Evolutionary conservation across 2,888 invertebrate species (phyloP), one percentile per base, ranked within the genome.

Genomic region (Pteria penguin): DNA sequence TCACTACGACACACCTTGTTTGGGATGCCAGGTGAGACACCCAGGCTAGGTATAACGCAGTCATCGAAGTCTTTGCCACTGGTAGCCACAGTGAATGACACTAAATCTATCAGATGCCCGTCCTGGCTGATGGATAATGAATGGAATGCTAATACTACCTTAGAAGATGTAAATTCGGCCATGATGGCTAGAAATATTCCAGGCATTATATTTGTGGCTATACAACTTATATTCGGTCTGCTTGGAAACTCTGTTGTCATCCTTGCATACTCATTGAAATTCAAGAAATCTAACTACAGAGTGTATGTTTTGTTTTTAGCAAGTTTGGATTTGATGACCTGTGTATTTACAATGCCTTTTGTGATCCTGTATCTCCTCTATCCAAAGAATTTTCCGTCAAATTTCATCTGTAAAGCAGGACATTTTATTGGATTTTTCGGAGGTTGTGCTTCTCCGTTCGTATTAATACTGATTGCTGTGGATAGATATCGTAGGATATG

Each of bases 401-500:
- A 57, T 45, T 72, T 62, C n/a, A 61, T 80, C 4, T 84, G 84
- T 69, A 76, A 79, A 26, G 14, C 75, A 1, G 69, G 79, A 4
- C 76, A 82, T 36, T 77, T 78, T 36, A 36, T 75, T 26, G 77
- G 77, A 31, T 70, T 76, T 33, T 78, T 78, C 45, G 60, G 75
- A 18, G 72, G 78, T 2, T 36, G 82, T 27, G 82, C 78, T 5
- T 86, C 87, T 22, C 86, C 85, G 0, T 61, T 87, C 22, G 84
- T 82, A 52, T 75, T 88, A 8, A 71, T 86, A 3, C 80, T 84
- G 3, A 86, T 88, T 36, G 83, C 85, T 11, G 73, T 84, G 3
- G 88, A 87, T 60, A 72, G 89, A 11, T 88, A 84, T 76, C 63
- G 81, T 52, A 88, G 87, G 63, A 81, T 89, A 14, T 86, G 89